These are phyloP conservation scores for Leiothrix lutea DNA, from an alignment of 2,113 vertebrate species.

Conservation along the genomic window DNA sequence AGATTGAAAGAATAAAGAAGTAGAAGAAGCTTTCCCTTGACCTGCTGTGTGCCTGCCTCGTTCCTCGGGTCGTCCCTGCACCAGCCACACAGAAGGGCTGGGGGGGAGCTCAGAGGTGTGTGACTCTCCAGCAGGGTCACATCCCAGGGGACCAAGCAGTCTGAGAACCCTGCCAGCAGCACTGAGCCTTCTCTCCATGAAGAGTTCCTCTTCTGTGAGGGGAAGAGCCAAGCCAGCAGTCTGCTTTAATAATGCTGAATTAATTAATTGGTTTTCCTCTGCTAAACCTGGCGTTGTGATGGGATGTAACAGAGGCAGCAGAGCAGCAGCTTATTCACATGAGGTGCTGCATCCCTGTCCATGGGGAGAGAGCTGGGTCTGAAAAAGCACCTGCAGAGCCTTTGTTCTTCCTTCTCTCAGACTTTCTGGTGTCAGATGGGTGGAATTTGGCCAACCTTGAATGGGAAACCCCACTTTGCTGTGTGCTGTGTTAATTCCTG, in stretches of 20 bases:
- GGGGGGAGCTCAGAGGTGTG: accelerated
- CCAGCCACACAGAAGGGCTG: no score
- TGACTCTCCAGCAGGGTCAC: not conserved
- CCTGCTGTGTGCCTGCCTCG: no score
- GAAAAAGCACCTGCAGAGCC: not conserved
- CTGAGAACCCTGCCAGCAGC: not conserved
- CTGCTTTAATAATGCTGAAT: not conserved
- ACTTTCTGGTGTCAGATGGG: accelerated
- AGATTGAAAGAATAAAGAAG: no score
- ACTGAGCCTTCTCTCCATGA: not conserved
- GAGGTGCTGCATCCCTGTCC: not conserved
- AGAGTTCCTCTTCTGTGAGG: not conserved
- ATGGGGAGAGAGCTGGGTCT: accelerated
- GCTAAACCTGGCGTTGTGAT: accelerated
- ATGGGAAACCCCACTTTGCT: not conserved
- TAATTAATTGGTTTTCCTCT: not conserved
- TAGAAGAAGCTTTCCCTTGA: no score
- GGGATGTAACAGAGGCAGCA: not conserved
- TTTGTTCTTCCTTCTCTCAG: not conserved
- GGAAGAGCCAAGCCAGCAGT: not conserved
- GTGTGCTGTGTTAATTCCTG: not conserved
- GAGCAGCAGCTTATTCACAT: not conserved
- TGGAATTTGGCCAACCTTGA: not conserved
- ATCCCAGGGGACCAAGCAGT: not conserved
- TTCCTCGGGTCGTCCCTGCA: no score